Evolutionary conservation across 2,888 invertebrate genomes (phyloP).

Genomic region (Himalopsyche anomala): DNA sequence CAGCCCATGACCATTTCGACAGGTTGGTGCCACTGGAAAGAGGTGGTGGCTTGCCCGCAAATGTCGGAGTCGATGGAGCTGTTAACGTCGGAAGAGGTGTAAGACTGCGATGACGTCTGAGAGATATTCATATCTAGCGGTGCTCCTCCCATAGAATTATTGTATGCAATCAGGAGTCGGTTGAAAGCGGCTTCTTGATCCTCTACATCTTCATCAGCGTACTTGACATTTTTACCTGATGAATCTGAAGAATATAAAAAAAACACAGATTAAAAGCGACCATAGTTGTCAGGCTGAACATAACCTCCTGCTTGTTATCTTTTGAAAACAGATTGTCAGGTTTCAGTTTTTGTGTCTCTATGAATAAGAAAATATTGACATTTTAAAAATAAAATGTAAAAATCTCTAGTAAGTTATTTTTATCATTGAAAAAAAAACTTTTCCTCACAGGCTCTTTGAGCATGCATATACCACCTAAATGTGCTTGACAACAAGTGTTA

Average conservation of each 20-base stretch:
- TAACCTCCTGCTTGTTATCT: too few species aligned
- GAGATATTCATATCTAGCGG: neutral
- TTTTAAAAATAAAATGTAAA: too few species aligned
- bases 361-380: too few species aligned
- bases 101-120: neutral
- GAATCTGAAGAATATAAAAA: neutral
- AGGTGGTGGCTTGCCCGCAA: neutral
- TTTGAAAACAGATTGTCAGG: too few species aligned
- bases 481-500: too few species aligned
- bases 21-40: constrained; percentile 21
- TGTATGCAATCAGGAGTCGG: constrained; percentile 31
- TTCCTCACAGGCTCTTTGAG: too few species aligned
- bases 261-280: too few species aligned
- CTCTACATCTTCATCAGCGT: constrained; percentile 29
- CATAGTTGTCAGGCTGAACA: too few species aligned
- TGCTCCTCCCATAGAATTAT: neutral
- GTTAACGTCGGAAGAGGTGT: neutral
- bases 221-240: neutral
- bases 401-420: too few species aligned
- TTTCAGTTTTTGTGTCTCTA: too few species aligned
- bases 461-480: too few species aligned
- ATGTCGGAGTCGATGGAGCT: constrained; percentile 19
- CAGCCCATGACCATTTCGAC: constrained; percentile 62
- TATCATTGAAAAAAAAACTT: too few species aligned
- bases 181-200: constrained; percentile 39